These are phyloP conservation scores for Notothenia coriiceps DNA, from an alignment of 2,113 vertebrate species.

Conservation along the genomic window DNA sequence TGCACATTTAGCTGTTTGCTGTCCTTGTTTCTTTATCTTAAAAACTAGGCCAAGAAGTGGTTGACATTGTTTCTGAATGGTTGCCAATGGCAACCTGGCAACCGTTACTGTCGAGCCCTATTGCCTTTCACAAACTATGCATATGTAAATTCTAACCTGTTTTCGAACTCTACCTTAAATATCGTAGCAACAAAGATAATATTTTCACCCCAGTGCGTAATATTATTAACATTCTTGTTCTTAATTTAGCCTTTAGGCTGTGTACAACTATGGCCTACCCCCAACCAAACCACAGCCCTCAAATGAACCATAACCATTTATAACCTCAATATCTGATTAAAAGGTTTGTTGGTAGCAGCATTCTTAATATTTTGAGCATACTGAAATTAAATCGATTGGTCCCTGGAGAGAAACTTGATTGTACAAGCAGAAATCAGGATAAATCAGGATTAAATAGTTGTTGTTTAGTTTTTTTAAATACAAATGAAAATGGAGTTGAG, in stretches of 20 bases:
- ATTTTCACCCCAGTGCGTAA: not conserved
- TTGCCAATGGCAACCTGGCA: too few species aligned
- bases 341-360: not conserved
- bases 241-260: constrained; percentile 10
- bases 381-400: not conserved
- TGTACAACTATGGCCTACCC: constrained; percentile 17
- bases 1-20: too few species aligned
- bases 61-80: too few species aligned
- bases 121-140: not conserved
- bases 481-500: not conserved
- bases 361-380: not conserved
- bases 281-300: constrained; percentile 32
- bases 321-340: not conserved
- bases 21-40: too few species aligned
- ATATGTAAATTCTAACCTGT: constrained; percentile 14
- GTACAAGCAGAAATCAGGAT: not conserved
- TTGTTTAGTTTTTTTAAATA: not conserved
- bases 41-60: too few species aligned
- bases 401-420: not conserved
- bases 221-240: constrained; percentile 20
- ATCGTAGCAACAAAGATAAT: constrained; percentile 16
- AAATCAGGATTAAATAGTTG: not conserved
- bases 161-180: constrained; percentile 33
- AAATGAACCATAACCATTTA: constrained; percentile 3
- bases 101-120: too few species aligned